Base-by-base conservation (phyloP, 2,113 vertebrate species). In the Nothocercus julius region DNA sequence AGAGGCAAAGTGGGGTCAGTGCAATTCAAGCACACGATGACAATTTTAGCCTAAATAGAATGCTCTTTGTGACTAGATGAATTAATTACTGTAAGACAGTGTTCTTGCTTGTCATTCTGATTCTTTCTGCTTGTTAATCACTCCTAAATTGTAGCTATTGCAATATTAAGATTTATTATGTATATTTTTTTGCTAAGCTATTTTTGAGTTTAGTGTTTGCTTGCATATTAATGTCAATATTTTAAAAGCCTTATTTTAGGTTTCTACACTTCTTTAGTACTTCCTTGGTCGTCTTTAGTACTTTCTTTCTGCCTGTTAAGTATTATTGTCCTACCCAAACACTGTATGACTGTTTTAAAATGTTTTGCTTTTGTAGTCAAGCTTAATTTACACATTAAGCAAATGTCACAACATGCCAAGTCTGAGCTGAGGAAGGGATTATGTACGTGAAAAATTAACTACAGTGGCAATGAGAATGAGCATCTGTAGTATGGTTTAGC, bases 41-140 rank as follows among this genome's bases (percentile, higher is more conserved):
- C 94, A 97, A 97, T 97, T 96, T 97, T 90, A 93, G 80, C 90
- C 88, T 91, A 94, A 95, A 93, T 95, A 96, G 94, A 97, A 96
- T 94, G 88, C 88, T 96, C 94, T 96, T 95, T 95, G 96, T 96
- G 93, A 73, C 73, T 88, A 86, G 95, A 95, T 97, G 96, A 96
- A 96, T 96, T 97, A 96, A 93, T 96, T 97, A 95, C 95, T 94
- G 94, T 96, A 96, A 93, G 90, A 96, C 94, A 96, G 96, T 95
- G 95, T 95, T 91, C 94, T 92, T 95, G 90, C 95, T 95, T 96
- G 95, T 97, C 95, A 97, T 97, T 86, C 95, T 86, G 92, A 96
- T 96, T 96, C 92, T 97, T 93, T 97, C 94, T 96, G 95, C 94
- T 96, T 96, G 94, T 96, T 96, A 96, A 96, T 94, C 96, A 93